phyloP scores from a whole-genome alignment of 2,888 invertebrate genomes.

The Isotomurus palustris region DNA sequence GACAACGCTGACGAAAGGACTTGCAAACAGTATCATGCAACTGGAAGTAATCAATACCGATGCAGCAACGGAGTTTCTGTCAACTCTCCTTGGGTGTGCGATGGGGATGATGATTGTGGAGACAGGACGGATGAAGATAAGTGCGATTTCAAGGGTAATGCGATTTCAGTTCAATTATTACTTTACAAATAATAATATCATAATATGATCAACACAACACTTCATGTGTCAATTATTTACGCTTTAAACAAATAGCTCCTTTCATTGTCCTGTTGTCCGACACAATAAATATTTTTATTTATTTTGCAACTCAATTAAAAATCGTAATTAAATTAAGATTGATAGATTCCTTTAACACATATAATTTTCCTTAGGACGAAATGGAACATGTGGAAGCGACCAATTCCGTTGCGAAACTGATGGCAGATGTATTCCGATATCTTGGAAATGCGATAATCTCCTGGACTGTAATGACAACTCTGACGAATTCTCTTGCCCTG shows the following conservation, averaged over 20 bases:
- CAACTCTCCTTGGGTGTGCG: constrained; percentile 7
- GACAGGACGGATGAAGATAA: constrained; percentile 12
- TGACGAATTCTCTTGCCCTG: background rate
- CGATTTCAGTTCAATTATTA: background rate
- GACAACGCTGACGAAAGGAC: constrained; percentile 16
- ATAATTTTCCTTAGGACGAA: too few species aligned
- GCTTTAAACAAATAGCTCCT: too few species aligned
- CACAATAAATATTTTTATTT: too few species aligned
- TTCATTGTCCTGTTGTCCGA: too few species aligned
- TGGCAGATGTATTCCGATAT: constrained; percentile 13
- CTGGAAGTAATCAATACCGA: constrained; percentile 14
- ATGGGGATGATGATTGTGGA: constrained; percentile 15
- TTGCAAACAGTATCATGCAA: constrained; percentile 10
- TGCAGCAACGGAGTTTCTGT: constrained; percentile 23
- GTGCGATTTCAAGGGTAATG: background rate
- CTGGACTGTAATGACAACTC: constrained; percentile 21
- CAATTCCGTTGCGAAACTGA: background rate
- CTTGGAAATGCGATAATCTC: constrained; percentile 6
- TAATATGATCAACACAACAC: too few species aligned
- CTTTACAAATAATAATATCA: background rate
- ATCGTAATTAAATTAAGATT: too few species aligned
- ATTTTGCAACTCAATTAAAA: too few species aligned
- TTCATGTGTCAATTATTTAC: too few species aligned
- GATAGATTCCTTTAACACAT: too few species aligned
- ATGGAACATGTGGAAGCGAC: background rate